Evolutionary conservation across 2,113 vertebrate species (phyloP).

Genomic region (Marmota monax): DNA sequence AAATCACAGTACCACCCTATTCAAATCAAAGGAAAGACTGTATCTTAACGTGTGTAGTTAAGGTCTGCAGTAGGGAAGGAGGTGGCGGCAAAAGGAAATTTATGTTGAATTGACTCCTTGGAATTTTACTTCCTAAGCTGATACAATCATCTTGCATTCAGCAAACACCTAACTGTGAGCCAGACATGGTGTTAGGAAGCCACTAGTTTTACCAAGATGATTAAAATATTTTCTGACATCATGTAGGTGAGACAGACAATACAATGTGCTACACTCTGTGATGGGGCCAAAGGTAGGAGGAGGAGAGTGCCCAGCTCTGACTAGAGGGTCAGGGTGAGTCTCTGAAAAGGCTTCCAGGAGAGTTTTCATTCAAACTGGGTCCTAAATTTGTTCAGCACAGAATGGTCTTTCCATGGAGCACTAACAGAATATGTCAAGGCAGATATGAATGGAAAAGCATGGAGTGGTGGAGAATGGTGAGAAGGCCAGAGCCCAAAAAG

Average conservation of each 20-base stretch:
- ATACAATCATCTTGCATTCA: constrained; percentile 5
- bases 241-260: background rate
- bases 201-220: background rate
- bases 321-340: background rate
- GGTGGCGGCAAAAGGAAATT: background rate
- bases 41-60: background rate
- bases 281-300: background rate
- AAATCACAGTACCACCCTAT: background rate
- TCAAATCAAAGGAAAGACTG: background rate
- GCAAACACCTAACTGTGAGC: background rate
- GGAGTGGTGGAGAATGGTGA: background rate
- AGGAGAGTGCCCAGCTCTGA: background rate
- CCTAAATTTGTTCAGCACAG: background rate
- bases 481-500: background rate
- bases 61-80: background rate
- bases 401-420: background rate
- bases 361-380: background rate
- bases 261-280: background rate
- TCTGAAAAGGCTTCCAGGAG: background rate
- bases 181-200: background rate
- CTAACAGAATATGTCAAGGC: background rate
- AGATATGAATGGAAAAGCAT: background rate
- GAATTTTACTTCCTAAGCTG: constrained; percentile 29
- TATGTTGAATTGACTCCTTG: background rate
- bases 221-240: constrained; percentile 39